Evolutionary conservation across 2,888 invertebrate species (phyloP).

Genomic region (Hemistola chrysoprasaria): DNA sequence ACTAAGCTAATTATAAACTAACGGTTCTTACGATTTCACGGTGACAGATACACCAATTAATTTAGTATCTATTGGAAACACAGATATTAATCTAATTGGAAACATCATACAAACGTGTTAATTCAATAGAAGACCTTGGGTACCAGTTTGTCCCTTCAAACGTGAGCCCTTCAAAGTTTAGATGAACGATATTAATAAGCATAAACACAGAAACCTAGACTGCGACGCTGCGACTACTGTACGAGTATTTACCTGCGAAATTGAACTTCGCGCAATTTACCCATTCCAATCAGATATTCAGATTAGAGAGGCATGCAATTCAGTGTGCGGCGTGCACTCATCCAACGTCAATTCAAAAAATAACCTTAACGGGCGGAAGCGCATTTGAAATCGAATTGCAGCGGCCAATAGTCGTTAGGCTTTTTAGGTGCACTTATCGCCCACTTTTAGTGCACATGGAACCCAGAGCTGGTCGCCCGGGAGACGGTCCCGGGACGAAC

Average conservation of each 20-base stretch:
- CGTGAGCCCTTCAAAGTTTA: too few species aligned
- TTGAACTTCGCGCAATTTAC: constrained; percentile 17
- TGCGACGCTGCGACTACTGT: too few species aligned
- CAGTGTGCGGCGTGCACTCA: constrained; percentile 21
- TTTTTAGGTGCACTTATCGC: constrained; percentile 50
- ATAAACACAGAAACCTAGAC: too few species aligned
- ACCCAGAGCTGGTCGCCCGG: constrained; percentile 59
- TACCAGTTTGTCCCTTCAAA: too few species aligned
- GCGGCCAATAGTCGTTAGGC: constrained; percentile 39
- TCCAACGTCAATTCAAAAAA: constrained; percentile 34
- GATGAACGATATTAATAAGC: too few species aligned
- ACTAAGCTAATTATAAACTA: too few species aligned
- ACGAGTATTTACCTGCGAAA: constrained; percentile 10
- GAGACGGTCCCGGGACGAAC: constrained; percentile 67
- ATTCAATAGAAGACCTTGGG: too few species aligned
- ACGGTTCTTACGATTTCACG: too few species aligned
- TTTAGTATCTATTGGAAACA: too few species aligned
- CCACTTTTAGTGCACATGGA: constrained; percentile 64
- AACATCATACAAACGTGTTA: too few species aligned
- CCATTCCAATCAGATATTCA: constrained; percentile 19
- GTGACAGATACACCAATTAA: too few species aligned
- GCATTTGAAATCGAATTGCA: constrained; percentile 45
- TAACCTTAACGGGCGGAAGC: constrained; percentile 13
- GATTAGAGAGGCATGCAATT: constrained; percentile 10
- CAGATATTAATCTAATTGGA: too few species aligned